These are phyloP conservation scores for Gallinago media DNA, from an alignment of 2,113 vertebrate genomes.

Conservation along the genomic window DNA sequence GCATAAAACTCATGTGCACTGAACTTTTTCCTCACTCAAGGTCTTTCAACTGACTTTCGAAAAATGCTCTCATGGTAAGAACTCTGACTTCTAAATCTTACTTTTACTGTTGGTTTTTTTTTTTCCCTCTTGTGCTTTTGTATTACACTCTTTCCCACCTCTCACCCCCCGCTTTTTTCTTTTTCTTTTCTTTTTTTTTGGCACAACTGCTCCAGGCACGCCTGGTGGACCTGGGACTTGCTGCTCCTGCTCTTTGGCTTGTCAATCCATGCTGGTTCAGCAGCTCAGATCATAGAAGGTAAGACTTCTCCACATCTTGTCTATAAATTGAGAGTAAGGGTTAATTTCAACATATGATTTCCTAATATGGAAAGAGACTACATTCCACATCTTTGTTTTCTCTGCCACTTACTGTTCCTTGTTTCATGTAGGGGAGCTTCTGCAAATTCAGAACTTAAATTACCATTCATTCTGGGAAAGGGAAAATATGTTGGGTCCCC, in stretches of 20 bases:
- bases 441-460: neutral
- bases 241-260: slow-evolving; percentile 38
- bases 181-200: neutral
- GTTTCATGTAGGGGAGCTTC: neutral
- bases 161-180: rapidly evolving
- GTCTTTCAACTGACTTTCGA: slow-evolving; percentile 22
- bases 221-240: slow-evolving; percentile 50
- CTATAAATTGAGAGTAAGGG: neutral
- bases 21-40: neutral
- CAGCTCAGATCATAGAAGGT: slow-evolving; percentile 75
- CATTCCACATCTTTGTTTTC: neutral
- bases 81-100: neutral
- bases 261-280: slow-evolving; percentile 25
- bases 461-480: neutral
- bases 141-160: neutral
- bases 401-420: neutral
- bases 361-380: neutral
- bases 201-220: slow-evolving; percentile 55
- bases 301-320: slow-evolving; percentile 19
- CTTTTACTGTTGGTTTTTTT: neutral
- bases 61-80: slow-evolving; percentile 72
- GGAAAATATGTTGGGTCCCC: neutral
- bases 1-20: slow-evolving; percentile 1
- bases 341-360: neutral
- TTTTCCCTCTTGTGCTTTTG: neutral